Evolutionary conservation across 2,797 vertebrate genomes (phyloP).

Genomic region (Ptychobarbus kaznakovi): DNA sequence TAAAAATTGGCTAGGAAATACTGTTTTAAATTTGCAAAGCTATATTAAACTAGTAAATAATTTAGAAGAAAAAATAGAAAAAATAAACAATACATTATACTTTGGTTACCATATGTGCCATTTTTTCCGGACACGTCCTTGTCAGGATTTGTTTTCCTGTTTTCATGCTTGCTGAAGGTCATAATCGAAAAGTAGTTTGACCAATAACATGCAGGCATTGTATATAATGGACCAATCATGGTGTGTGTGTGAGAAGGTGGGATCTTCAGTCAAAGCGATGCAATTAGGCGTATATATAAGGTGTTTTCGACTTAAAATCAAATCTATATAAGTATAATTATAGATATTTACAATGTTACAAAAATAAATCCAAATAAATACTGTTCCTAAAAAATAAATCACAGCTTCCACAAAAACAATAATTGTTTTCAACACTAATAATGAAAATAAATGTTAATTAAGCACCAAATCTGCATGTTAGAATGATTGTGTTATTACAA

Average conservation of each 20-base stretch:
- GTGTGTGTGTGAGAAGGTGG: no score
- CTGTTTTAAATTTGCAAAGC: not conserved
- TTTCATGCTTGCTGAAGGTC: no score
- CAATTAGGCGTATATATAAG: no score
- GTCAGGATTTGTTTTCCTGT: no score
- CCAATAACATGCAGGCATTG: no score
- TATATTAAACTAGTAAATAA: not conserved
- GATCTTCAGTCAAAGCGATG: no score
- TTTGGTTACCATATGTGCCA: no score
- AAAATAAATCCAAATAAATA: not conserved
- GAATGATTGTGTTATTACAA: not conserved
- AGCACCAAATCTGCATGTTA: not conserved
- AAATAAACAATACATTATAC: not conserved
- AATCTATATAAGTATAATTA: not conserved
- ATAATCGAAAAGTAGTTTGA: no score
- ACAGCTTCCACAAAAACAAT: not conserved
- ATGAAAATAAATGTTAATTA: not conserved
- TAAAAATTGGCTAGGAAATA: not conserved
- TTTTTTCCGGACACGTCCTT: no score
- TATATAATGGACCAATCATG: no score
- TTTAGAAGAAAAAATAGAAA: not conserved
- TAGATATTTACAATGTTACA: not conserved
- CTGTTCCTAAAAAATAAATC: not conserved
- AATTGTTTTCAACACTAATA: not conserved
- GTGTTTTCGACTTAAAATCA: no score